Percentiles rank a stretch among this genome's conserved stretches.
Conservation (phyloP, 2,797 vertebrate genomes). For the Microhierax caerulescens region DNA sequence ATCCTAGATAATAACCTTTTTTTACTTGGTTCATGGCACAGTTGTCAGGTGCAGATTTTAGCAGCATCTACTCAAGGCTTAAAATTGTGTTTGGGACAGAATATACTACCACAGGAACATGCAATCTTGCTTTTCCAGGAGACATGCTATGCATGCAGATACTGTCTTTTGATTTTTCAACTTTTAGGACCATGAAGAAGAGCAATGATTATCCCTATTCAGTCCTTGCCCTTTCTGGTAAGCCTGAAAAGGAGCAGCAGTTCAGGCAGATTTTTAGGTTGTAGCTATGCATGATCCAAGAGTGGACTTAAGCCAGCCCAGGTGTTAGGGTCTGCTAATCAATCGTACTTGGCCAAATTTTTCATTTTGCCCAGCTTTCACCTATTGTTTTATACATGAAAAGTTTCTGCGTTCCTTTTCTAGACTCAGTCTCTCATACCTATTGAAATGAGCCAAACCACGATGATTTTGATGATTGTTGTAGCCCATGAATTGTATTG, state of each 20-base stretch:
- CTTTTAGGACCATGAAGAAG: not conserved
- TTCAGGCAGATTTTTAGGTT: not conserved
- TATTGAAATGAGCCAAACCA: slow-evolving; percentile 97
- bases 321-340: not conserved
- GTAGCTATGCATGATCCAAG: not conserved
- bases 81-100: not conserved
- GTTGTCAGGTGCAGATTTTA: not conserved
- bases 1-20: no score
- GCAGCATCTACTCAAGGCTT: not conserved
- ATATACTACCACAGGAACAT: not conserved
- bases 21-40: not conserved
- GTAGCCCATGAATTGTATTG: slow-evolving; percentile 95
- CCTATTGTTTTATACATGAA: not conserved
- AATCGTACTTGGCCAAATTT: not conserved
- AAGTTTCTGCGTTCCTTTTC: not conserved
- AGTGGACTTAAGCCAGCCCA: not conserved
- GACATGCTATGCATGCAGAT: not conserved
- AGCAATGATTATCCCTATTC: not conserved
- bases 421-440: slow-evolving; percentile 77
- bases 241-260: not conserved
- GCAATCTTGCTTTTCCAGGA: not conserved
- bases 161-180: not conserved
- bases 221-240: not conserved
- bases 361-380: not conserved
- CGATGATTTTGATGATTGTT: slow-evolving; percentile 89